Evolutionary conservation across 1,140 invertebrate genomes (phyloP).

Genomic region (Lasioglossum baleicum): DNA sequence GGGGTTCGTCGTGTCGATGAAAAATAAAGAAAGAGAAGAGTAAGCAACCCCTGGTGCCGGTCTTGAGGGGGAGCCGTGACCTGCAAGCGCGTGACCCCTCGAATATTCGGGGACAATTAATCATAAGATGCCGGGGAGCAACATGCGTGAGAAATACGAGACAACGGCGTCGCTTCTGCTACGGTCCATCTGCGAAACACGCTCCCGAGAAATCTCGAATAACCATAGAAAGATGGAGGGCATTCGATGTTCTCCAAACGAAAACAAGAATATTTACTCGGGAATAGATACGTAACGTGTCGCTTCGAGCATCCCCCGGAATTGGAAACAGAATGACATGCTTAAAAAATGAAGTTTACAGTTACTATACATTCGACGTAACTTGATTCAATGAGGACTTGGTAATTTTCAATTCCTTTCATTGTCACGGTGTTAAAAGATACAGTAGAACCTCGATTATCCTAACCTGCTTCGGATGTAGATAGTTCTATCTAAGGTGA

Average conservation of each 20-base stretch:
- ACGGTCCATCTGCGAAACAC: constrained; percentile 43
- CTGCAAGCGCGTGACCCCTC: constrained; percentile 46
- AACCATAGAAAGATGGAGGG: not conserved
- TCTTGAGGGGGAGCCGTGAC: constrained; percentile 40
- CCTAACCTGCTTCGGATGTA: too few relatives aligned
- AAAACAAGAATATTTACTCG: too few relatives aligned
- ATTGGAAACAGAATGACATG: too few relatives aligned
- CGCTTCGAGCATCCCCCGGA: too few relatives aligned
- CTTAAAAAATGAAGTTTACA: too few relatives aligned
- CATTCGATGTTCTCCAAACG: not conserved
- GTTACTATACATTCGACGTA: too few relatives aligned
- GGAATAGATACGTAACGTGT: too few relatives aligned
- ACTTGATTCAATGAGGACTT: too few relatives aligned
- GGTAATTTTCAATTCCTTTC: too few relatives aligned
- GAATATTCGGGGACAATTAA: constrained; percentile 69
- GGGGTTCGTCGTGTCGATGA: constrained; percentile 54
- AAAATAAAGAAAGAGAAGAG: constrained; percentile 45
- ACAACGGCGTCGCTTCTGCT: constrained; percentile 64
- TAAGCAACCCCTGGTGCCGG: constrained; percentile 56
- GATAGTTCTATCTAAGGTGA: too few relatives aligned
- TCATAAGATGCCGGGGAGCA: constrained; percentile 70
- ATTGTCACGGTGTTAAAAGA: too few relatives aligned
- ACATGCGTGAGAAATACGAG: constrained; percentile 74
- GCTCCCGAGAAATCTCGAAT: not conserved
- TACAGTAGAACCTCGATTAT: too few relatives aligned